phyloP scores from a whole-genome alignment of 2,888 invertebrate genomes.

The Anticlea derivata region DNA sequence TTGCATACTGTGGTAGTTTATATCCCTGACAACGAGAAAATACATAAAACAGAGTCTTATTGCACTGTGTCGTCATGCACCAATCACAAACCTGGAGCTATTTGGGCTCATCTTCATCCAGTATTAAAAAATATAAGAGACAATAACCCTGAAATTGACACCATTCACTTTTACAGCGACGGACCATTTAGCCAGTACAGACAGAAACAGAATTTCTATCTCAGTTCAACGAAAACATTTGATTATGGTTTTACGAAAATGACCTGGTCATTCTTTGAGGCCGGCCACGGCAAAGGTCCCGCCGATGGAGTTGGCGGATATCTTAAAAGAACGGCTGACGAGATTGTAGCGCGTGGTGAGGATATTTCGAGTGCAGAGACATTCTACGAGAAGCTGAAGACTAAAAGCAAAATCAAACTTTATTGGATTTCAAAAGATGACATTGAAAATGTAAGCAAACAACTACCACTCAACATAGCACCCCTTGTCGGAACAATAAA shows the following conservation, averaged over 20 bases:
- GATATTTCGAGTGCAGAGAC: not conserved
- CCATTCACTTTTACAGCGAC: not conserved
- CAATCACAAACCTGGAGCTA: not conserved
- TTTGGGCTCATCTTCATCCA: not conserved
- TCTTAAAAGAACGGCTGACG: not conserved
- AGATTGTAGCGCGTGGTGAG: not conserved
- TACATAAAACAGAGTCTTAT: not conserved
- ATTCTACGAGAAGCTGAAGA: not conserved
- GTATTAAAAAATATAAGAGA: not conserved
- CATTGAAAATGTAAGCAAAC: not conserved
- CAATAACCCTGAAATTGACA: not conserved
- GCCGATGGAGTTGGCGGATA: not conserved
- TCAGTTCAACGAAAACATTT: not conserved
- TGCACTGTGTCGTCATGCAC: not conserved
- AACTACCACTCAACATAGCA: not conserved
- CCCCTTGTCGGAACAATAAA: not conserved
- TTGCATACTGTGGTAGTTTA: conserved; percentile 2
- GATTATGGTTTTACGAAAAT: not conserved
- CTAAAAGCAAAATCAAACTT: not conserved
- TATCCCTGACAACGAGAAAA: not conserved
- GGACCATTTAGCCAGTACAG: not conserved
- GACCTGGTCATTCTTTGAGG: not conserved
- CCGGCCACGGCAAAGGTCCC: not conserved
- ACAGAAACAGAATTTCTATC: not conserved
- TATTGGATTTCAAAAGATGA: not conserved